phyloP scores from a whole-genome alignment of 2,888 invertebrate species.

The Drosophila recens region DNA sequence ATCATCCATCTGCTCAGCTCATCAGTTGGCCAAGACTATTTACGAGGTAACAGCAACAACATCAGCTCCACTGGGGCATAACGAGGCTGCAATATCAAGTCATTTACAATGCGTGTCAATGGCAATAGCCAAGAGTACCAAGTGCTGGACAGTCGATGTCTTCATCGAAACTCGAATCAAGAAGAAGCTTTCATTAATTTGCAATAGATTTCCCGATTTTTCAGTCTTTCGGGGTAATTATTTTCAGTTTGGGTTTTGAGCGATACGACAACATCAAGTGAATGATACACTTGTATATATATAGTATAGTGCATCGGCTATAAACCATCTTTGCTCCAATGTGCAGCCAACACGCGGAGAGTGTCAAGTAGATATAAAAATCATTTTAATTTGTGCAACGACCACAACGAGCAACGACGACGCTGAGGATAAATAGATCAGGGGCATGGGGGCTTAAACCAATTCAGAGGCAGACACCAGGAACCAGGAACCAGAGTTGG shows the following conservation, averaged over 20 bases:
- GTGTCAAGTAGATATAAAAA: constrained; percentile 66
- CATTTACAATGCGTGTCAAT: constrained; percentile 67
- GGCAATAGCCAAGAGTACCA: constrained; percentile 22
- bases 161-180: background rate
- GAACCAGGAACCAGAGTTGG: background rate
- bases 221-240: too few species aligned
- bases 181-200: background rate
- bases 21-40: constrained; percentile 40
- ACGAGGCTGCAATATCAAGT: constrained; percentile 51
- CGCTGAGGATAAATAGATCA: background rate
- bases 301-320: too few species aligned
- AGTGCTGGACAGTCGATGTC: constrained; percentile 6
- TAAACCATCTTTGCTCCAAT: constrained; percentile 7
- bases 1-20: constrained; percentile 27
- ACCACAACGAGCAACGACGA: constrained; percentile 20
- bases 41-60: constrained; percentile 33
- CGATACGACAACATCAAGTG: background rate
- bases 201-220: background rate
- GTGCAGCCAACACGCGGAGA: constrained; percentile 33
- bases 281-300: background rate
- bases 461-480: background rate
- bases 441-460: background rate
- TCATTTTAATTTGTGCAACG: constrained; percentile 66
- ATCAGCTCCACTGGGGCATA: constrained; percentile 28
- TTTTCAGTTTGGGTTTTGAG: background rate